These are phyloP conservation scores for Rhodeus uyekii DNA, from an alignment of 2,797 vertebrate genomes.

Conservation along the genomic window DNA sequence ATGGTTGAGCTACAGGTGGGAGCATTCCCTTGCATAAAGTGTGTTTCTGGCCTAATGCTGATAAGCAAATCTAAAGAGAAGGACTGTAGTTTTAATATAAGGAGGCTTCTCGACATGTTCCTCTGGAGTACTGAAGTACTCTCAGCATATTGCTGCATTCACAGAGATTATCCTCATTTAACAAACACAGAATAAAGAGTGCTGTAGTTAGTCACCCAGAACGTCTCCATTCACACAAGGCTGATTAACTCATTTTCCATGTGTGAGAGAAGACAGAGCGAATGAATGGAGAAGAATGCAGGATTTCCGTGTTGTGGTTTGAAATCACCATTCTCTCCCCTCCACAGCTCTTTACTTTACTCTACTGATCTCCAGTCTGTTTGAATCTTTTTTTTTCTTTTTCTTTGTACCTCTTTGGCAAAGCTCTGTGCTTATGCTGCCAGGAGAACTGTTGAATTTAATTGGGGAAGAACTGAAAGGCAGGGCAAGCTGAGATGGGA, in stretches of 20 bases:
- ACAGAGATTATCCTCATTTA: constrained; percentile 22
- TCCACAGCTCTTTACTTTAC: constrained; percentile 71
- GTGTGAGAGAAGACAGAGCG: background rate
- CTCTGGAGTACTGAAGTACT: constrained; percentile 1
- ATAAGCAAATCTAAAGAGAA: background rate
- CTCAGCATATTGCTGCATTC: background rate
- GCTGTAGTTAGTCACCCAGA: constrained; percentile 14
- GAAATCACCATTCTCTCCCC: constrained; percentile 67
- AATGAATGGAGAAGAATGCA: background rate
- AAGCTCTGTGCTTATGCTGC: constrained; percentile 67
- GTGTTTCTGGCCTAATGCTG: background rate
- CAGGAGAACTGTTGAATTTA: constrained; percentile 71
- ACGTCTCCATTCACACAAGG: constrained; percentile 6
- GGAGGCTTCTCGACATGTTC: background rate
- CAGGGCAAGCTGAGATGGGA: constrained; percentile 26
- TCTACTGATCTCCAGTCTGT: constrained; percentile 73
- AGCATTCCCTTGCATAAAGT: background rate
- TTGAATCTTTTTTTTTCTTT: constrained; percentile 77
- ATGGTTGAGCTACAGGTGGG: too few species aligned
- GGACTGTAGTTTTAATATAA: background rate
- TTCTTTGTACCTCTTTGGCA: constrained; percentile 75
- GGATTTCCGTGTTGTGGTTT: background rate
- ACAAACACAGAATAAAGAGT: constrained; percentile 4
- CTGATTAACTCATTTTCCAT: constrained; percentile 16
- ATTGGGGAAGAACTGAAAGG: constrained; percentile 62